These are phyloP conservation scores for Linnaemya vulpina DNA, from an alignment of 2,888 invertebrate genomes.

Conservation along the genomic window DNA sequence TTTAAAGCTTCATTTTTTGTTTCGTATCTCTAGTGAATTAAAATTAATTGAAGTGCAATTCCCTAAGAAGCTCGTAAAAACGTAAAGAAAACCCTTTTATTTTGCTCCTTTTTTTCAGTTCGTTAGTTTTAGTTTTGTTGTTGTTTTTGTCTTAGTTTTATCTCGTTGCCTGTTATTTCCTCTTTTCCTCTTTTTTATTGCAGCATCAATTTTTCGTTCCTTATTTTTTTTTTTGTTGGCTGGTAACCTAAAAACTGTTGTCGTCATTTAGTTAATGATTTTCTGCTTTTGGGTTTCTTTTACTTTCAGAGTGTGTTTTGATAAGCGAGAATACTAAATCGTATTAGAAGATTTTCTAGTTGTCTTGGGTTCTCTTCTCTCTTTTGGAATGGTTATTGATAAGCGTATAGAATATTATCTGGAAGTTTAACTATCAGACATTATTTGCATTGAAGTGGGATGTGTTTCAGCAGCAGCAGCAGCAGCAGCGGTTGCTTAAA, in stretches of 20 bases:
- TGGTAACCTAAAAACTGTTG: conserved; percentile 25
- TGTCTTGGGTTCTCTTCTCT: neutral
- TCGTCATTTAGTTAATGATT: conserved; percentile 40
- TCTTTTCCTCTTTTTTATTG: neutral
- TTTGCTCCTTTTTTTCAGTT: conserved; percentile 70
- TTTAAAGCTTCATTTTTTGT: conserved; percentile 61
- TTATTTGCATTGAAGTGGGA: no score
- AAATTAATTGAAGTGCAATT: conserved; percentile 81
- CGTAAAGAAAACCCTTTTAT: conserved; percentile 69
- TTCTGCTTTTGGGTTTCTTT: conserved; percentile 3
- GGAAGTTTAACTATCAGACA: no score
- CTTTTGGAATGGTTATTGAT: neutral
- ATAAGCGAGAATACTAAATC: neutral
- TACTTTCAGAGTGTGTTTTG: neutral
- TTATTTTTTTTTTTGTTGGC: neutral
- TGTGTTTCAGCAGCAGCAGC: no score
- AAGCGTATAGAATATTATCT: neutral
- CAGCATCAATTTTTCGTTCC: neutral
- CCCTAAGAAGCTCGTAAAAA: conserved; percentile 76
- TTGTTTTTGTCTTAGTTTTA: conserved; percentile 57
- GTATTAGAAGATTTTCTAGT: conserved; percentile 44
- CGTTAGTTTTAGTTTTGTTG: conserved; percentile 77
- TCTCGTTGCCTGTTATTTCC: conserved; percentile 11
- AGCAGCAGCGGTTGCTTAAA: no score
- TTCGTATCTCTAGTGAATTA: conserved; percentile 81